These are phyloP conservation scores for Conus ventricosus DNA, from an alignment of 1,140 invertebrate species.

Conservation along the genomic window DNA sequence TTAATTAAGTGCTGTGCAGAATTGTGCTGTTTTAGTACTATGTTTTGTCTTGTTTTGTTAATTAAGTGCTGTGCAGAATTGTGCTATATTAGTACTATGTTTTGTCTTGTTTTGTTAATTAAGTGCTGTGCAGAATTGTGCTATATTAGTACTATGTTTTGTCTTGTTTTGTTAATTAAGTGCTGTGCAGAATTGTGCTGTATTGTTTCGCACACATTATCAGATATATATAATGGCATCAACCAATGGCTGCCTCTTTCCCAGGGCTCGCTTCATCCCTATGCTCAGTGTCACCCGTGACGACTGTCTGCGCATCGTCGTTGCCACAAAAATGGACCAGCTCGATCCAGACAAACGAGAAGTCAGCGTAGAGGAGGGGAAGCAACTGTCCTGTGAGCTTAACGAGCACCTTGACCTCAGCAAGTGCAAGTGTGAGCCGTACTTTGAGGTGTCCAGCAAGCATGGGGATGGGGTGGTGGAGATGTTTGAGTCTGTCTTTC, in stretches of 20 bases:
- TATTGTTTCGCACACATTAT: too few species aligned
- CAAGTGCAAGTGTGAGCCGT: conserved; percentile 62
- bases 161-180: too few species aligned
- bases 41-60: too few species aligned
- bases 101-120: too few species aligned
- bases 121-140: too few species aligned
- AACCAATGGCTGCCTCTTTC: not conserved
- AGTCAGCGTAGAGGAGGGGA: conserved; percentile 64
- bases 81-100: too few species aligned
- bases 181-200: too few species aligned
- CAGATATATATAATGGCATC: too few species aligned
- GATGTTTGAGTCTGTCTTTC: conserved; percentile 74
- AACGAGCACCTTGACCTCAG: conserved; percentile 61
- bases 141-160: too few species aligned
- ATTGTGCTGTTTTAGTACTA: too few species aligned
- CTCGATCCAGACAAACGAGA: conserved; percentile 53
- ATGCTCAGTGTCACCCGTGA: conserved; percentile 67
- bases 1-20: too few species aligned
- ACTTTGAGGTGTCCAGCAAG: conserved; percentile 74
- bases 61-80: too few species aligned
- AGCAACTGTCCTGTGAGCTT: conserved; percentile 64
- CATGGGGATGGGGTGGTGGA: conserved; percentile 68
- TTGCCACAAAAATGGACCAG: conserved; percentile 73
- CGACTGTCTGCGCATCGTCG: conserved; percentile 71
- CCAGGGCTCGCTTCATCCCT: conserved; percentile 71